Evolutionary conservation across 2,888 invertebrate genomes (phyloP), one percentile per base, ranked within the genome.

Genomic region (Volucella bombylans): DNA sequence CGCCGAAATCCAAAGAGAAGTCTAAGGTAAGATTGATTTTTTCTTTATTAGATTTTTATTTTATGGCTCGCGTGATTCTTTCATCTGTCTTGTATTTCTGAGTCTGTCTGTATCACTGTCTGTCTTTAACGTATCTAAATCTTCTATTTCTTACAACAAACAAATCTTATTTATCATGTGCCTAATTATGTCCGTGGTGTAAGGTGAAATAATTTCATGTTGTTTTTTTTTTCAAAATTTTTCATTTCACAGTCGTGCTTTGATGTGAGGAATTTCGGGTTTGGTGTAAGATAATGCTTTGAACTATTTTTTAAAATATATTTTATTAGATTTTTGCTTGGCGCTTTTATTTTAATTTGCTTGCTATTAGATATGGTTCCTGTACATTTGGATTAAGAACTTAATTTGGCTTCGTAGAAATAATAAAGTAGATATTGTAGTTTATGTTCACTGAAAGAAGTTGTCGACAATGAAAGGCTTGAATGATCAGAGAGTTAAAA

Each of bases 1-100:
- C 94, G 31, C 93, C 94, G 15, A 94, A 94, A 90, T 92, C 93
- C 9, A 95, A 94, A 91, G 94, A 94, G 81, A 93, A 94, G 89
- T 93, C 93, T 64, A 95, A 94, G 94, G 95, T 95, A 91, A 92
- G 90, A 82, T 71, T 1, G 11, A 43, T 1, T 52, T 59, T 74
- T 31, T 61, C 38, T 67, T 49, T 45, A 54, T 39, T 61, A n/a
- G 55, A 31, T n/a, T 9, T 65, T 71, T 43, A 61, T 67, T 57
- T 47, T 31, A 12, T 68, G 47, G 38, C 39, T 61, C 39, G 31
- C 31, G 31, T 31, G 31, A 31, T 31, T 55, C 4, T 11, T 8
- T 59, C 57, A 47, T 64, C 12, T 39, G 23, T 65, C 14, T 61
- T n/a, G 1, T 41, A 41, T 47, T 41, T 4, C 6, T 15, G 11